Evolutionary conservation across 2,888 invertebrate genomes (phyloP), one percentile per base, ranked within the genome.

Genomic region (Caenorhabditis sp.): DNA sequence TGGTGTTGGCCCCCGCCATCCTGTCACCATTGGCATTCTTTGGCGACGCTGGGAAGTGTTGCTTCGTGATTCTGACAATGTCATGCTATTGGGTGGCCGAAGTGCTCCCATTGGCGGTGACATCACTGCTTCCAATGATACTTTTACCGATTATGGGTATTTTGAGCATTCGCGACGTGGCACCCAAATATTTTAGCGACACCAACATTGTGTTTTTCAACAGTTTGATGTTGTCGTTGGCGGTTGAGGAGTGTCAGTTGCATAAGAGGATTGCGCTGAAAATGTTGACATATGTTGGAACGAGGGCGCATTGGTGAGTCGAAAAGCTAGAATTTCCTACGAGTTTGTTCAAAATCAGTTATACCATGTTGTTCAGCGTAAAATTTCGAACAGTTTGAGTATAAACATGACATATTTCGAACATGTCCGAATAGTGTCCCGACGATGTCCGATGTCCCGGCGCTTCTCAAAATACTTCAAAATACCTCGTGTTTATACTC

Each of bases 21-120:
- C 72, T 81, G 17, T 60, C 63, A 14, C 81, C 81, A 0, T 56
- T 81, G 7, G 57, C 70, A 2, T 76, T 76, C 56, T 72, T 65
- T 23, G 77, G 73, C 25, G 62, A 64, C 71, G 67, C 61, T 17
- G 72, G 70, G 14, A 75, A 74, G 70, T 84, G 84, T 66, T 76
- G 70, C 36, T 84, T 76, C 60, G 81, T 78, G 12, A 79, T 82
- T 25, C 59, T 81, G 25, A 63, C 83, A 21, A 78, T 83, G 78
- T 81, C 81, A 4, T 77, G 77, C 59, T 83, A 76, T 66, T 83
- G 83, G 83, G 77, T 84, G 25, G 69, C 76, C 1, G 83, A 84
- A 54, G 78, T 83, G 14, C 74, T 83, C 20, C 83, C 84, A 10
- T 64, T 84, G 12, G 82, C 82, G 0, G 79, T 84, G n/a, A 82